Evolutionary conservation across 2,113 vertebrate genomes (phyloP), one percentile per base, ranked within the genome.

Genomic region (Chlorodrepanis virens): DNA sequence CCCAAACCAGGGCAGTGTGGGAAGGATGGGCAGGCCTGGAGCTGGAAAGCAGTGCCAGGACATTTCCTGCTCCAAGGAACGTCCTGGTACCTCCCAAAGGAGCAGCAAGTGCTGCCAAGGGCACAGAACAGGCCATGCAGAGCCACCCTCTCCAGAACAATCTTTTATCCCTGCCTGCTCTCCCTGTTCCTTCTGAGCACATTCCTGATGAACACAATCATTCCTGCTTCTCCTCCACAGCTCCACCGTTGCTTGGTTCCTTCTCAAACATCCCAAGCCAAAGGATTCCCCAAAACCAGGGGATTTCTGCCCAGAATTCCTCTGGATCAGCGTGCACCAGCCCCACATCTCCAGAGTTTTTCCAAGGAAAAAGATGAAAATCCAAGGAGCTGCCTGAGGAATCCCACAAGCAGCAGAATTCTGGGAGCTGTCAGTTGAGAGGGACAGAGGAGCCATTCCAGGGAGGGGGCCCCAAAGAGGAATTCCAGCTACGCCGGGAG

Each of bases 1-100:
- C 65, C 37, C 9, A 3, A 65, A 88, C 10, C 0, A 2, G 0
- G 0, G 16, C 5, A 20, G 0, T 0, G 5, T 3, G 24, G 20
- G 57, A 59, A 27, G 11, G 27, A 27, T 1, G 2, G 79, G 33
- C 29, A 52, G 2, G 52, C 27, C n/a, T 2, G 2, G 35, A 42
- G 61, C 31, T 27, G 49, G 47, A 5, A 39, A 23, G 5, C 3
- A 1, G 31, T 52, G 78, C 37, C 75, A 85, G 71, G 52, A 80
- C 67, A 22, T 3, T 15, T 47, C 33, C 93, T 21, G 57, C 23
- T 39, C 61, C 31, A 4, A 7, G 54, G 59, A 92, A 64, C 2
- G 4, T 31, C 12, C 42, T 6, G 31, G 25, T 14, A 6, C 52
- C 50, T 91, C 63, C 1, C 5, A 31, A n/a, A 68, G 69, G 31